Conservation (phyloP, 2,797 vertebrate species). For the Notoglanidium macrostoma region DNA sequence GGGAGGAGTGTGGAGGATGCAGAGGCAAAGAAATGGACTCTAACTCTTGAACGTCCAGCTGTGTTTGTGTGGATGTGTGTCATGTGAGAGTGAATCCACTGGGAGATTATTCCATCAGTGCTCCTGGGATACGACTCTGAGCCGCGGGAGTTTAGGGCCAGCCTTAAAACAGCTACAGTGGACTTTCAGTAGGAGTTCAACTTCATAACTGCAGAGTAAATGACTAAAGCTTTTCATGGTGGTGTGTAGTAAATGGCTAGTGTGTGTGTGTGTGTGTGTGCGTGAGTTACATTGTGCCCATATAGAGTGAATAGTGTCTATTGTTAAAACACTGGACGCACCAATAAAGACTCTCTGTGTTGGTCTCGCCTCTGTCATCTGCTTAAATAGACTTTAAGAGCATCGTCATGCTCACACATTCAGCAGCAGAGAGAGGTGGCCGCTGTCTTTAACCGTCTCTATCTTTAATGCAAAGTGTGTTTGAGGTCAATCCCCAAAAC, state of each 20-base stretch:
- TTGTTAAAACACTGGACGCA: constrained; percentile 63
- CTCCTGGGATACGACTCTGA: not conserved
- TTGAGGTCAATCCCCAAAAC: not conserved
- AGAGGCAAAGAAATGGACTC: constrained; percentile 26
- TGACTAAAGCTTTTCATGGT: constrained; percentile 8
- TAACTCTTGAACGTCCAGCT: constrained; percentile 52
- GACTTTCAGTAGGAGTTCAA: not conserved
- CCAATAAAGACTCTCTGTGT: constrained; percentile 59
- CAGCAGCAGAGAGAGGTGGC: not conserved
- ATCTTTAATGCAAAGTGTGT: not conserved
- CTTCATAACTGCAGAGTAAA: constrained; percentile 24
- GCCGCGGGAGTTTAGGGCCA: not conserved
- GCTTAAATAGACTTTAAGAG: constrained; percentile 55
- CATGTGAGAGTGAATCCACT: constrained; percentile 34
- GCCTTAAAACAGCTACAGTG: not conserved
- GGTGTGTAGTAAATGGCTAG: constrained; percentile 31
- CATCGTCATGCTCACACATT: not conserved
- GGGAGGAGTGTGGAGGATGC: constrained; percentile 31
- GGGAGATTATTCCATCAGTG: constrained; percentile 31
- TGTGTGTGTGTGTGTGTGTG: constrained; percentile 28
- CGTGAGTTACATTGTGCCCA: constrained; percentile 59
- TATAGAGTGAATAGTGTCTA: constrained; percentile 63
- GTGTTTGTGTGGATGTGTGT: constrained; percentile 53
- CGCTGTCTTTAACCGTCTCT: not conserved
- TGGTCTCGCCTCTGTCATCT: constrained; percentile 57